phyloP scores from a whole-genome alignment of 2,113 vertebrate species.

The Trogon melanurus region DNA sequence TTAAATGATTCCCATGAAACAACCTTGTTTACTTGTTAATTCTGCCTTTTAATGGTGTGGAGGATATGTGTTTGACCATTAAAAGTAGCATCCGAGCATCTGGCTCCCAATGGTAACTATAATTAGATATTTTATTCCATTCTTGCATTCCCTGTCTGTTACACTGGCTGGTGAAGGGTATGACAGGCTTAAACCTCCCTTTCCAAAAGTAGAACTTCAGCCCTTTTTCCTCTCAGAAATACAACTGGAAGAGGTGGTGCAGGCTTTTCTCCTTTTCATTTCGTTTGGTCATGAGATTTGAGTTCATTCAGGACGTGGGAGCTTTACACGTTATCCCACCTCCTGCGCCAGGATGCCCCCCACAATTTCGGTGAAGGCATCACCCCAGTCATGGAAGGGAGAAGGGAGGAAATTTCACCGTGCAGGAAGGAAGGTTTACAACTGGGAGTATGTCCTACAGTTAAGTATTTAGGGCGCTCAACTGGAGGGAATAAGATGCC shows the following conservation, averaged over 20 bases:
- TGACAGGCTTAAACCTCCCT: background rate
- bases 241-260: background rate
- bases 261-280: background rate
- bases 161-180: background rate
- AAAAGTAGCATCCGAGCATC: background rate
- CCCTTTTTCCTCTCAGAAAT: background rate
- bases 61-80: background rate
- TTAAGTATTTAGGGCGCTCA: background rate
- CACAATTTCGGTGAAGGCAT: fast-evolving
- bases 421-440: background rate
- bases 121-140: background rate
- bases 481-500: background rate
- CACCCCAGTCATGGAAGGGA: fast-evolving
- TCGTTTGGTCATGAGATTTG: fast-evolving
- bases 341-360: background rate
- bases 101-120: background rate
- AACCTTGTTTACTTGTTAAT: background rate
- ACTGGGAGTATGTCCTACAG: background rate
- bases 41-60: fast-evolving
- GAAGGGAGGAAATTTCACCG: background rate
- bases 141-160: background rate
- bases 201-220: no score
- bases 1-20: background rate
- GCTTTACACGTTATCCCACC: fast-evolving
- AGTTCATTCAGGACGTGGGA: background rate